phyloP scores from a whole-genome alignment of 2,113 vertebrate species.

The Python bivittatus region DNA sequence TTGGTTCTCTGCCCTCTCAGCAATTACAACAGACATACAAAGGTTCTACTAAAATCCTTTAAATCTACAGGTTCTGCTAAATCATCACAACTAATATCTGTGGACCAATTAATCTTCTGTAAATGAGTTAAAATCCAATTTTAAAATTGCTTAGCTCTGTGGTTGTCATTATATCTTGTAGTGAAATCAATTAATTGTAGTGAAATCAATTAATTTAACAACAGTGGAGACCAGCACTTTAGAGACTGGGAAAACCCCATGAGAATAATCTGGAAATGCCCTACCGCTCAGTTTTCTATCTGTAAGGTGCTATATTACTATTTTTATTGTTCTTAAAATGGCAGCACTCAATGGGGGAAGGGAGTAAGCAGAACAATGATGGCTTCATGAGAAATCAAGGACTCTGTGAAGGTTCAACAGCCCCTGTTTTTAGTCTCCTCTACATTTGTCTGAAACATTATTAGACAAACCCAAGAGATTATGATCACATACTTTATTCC shows the following conservation, averaged over 20 bases:
- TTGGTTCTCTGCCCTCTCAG: background rate
- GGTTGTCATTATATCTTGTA: background rate
- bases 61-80: background rate
- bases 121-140: background rate
- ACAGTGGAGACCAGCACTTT: background rate
- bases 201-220: background rate
- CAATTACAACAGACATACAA: background rate
- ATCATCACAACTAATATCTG: background rate
- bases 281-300: background rate
- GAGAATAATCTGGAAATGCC: background rate
- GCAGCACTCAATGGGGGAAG: background rate
- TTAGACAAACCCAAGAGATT: background rate
- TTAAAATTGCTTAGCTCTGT: background rate
- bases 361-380: background rate
- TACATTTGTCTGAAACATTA: background rate
- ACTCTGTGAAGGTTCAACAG: background rate
- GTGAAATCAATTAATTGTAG: background rate
- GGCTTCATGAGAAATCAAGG: background rate
- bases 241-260: background rate
- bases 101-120: background rate
- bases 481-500: background rate
- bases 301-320: background rate
- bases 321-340: background rate
- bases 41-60: background rate
- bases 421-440: background rate